Evolutionary conservation across 2,113 vertebrate genomes (phyloP).

Genomic region (Centrocercus urophasianus): DNA sequence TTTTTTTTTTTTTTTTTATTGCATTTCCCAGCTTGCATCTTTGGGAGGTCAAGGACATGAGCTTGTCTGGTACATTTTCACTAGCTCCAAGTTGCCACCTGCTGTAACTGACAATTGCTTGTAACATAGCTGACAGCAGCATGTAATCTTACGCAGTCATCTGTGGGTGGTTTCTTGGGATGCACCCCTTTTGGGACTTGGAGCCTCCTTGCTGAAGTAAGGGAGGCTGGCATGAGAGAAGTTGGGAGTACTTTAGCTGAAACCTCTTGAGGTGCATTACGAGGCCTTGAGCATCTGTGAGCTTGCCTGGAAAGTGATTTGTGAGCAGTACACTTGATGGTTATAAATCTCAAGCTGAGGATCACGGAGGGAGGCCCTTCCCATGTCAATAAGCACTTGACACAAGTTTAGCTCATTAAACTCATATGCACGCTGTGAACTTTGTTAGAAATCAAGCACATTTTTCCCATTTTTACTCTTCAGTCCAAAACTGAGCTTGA

Average conservation of each 20-base stretch:
- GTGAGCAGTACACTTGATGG: not conserved
- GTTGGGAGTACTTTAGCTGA: not conserved
- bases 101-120: not conserved
- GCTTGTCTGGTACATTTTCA: not conserved
- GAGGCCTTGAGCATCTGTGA: not conserved
- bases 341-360: not conserved
- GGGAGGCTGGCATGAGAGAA: not conserved
- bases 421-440: accelerated
- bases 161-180: not conserved
- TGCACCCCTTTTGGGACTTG: not conserved
- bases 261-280: not conserved
- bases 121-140: not conserved
- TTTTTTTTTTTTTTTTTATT: not conserved
- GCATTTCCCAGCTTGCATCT: not conserved
- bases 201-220: not conserved
- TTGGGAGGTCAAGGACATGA: not conserved
- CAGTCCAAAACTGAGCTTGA: not conserved
- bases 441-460: not conserved
- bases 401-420: not conserved
- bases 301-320: not conserved
- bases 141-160: accelerated
- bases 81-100: not conserved
- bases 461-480: not conserved
- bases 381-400: not conserved
- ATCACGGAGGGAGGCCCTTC: not conserved